Evolutionary conservation across 2,113 vertebrate species (phyloP).

Genomic region (Hoplias malabaricus): DNA sequence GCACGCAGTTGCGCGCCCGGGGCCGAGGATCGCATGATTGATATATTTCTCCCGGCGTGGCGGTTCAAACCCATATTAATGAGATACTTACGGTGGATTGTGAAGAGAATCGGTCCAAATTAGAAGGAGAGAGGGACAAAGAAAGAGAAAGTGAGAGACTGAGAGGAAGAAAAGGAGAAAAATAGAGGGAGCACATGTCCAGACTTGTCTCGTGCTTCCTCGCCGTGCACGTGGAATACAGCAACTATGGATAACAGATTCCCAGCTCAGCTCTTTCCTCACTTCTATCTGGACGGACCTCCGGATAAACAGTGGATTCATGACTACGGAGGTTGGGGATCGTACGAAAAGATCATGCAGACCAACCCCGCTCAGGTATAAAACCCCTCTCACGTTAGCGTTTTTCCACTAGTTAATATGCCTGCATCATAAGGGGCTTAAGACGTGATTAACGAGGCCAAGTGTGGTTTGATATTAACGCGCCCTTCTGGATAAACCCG

Average conservation of each 20-base stretch:
- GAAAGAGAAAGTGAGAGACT: no score
- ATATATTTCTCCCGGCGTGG: no score
- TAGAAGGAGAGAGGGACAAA: background rate
- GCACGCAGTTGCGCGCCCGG: background rate
- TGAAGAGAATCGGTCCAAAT: background rate
- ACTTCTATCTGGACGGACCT: slow-evolving; percentile 61
- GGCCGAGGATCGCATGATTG: no score
- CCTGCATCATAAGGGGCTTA: no score
- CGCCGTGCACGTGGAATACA: background rate
- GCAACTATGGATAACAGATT: slow-evolving; percentile 70
- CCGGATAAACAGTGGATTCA: slow-evolving; percentile 33
- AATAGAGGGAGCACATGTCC: slow-evolving; percentile 11
- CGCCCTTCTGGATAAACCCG: no score
- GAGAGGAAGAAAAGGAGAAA: no score
- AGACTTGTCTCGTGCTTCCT: background rate
- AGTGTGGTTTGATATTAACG: no score
- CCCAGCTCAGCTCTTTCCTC: slow-evolving; percentile 64
- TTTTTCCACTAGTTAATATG: no score
- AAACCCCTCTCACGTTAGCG: no score
- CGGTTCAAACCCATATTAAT: no score
- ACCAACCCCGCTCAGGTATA: slow-evolving; percentile 49
- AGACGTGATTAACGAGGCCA: no score
- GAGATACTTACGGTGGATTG: no score
- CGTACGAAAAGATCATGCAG: slow-evolving; percentile 52
- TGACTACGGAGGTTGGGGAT: slow-evolving; percentile 57